Base-by-base conservation (phyloP, 2,113 vertebrate species). In the Eclectus roratus region DNA sequence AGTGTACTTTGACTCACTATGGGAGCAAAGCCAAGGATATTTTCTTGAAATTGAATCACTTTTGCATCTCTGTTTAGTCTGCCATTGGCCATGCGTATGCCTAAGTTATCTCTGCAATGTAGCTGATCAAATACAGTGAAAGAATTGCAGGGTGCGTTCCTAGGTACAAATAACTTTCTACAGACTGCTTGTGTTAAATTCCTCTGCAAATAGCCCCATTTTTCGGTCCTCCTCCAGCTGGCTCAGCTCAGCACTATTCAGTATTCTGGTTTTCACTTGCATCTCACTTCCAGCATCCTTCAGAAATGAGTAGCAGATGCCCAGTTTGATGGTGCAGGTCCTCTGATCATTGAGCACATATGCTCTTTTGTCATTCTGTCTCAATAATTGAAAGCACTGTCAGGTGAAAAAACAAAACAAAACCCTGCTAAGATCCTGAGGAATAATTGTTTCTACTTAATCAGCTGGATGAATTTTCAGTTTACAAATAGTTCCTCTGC, bases 281-380 rank as follows among this genome's bases (percentile, higher is more conserved):
- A 8, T 87, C 74, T 94, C 49, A 55, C 80, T 91, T 94, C 60
- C 63, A 87, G 65, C 49, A 83, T 91, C 79, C 85, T 89, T 92
- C 73, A 83, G 76, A 94, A 95, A 85, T 73, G 78, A 95, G 73
- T 35, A 91, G 89, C 89, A 95, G 94, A 93, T 96, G 94, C 84
- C 84, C 37, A 17, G 70, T 76, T 69, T 94, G 93, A 85, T 87
- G 80, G 73, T 85, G 53, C 70, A 65, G 63, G 81, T 79, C 94
- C 78, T 93, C 88, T 91, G 94, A 94, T 82, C 58, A 65, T 58
- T 93, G 66, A 94, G 89, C 3, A 3, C 93, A 85, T 93, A 94
- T 95, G 91, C 74, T 95, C 71, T 87, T 94, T 93, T 94, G 93
- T 96, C 88, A 91, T 95, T 80, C 88, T 95, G 71, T 85, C 91